These are phyloP conservation scores for Eucidaris tribuloides DNA, from an alignment of 35 echinoderm and acorn worm genomes.

Conservation along the genomic window DNA sequence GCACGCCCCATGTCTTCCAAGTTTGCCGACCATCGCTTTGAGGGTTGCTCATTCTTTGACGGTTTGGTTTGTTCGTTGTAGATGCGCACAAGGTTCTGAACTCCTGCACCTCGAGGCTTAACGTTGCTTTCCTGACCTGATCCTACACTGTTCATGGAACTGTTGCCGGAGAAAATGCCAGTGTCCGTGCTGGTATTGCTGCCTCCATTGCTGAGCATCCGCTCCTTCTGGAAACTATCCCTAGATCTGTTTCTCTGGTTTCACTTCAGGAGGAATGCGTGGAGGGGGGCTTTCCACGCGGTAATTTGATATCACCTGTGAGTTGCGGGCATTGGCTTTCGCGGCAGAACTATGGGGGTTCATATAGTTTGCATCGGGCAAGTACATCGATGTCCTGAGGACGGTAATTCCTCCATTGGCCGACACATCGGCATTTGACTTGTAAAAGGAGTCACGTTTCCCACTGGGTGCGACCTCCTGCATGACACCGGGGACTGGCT, in stretches of 20 bases:
- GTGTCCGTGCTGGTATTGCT: conserved; percentile 33
- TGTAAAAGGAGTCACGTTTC: not conserved
- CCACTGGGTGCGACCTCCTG: not conserved
- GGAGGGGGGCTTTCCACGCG: not conserved
- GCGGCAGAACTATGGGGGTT: conserved; percentile 10
- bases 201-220: conserved; percentile 7
- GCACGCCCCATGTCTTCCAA: not conserved
- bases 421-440: not conserved
- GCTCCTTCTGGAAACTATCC: not conserved
- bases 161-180: conserved; percentile 22
- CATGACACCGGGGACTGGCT: conserved; percentile 63
- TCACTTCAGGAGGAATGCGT: not conserved
- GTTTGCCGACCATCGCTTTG: not conserved
- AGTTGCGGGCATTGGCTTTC: not conserved
- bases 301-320: not conserved
- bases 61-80: conserved; percentile 16
- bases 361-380: conserved; percentile 17
- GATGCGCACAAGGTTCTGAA: conserved; percentile 17
- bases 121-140: not conserved
- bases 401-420: not conserved
- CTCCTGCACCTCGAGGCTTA: conserved; percentile 3
- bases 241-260: not conserved
- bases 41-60: not conserved
- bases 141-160: conserved; percentile 14
- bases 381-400: conserved; percentile 4